Evolutionary conservation across 2,113 vertebrate genomes (phyloP), one percentile per base, ranked within the genome.

Genomic region (Cricetomys ansorgei): DNA sequence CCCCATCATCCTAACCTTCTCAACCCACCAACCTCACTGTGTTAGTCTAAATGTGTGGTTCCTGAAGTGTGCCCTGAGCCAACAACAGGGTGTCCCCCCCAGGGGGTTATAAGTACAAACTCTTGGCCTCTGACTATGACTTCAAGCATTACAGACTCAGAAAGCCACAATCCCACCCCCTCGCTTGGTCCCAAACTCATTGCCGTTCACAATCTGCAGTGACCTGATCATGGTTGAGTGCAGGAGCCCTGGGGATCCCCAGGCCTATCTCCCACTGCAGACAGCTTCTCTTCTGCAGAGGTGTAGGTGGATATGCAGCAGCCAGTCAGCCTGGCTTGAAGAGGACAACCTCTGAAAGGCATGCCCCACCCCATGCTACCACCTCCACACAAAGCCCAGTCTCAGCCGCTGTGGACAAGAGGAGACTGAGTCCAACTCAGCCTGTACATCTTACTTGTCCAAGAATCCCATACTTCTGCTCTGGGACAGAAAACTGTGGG

Each of bases 181-280:
- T 0, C 0, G 0, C n/a, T 53, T 37, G 27, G 17, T 27, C 15
- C 48, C 0, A 40, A 12, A 45, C 27, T 3, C 0, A 6, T 23
- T 25, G 43, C 15, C 12, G 76, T 1, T 11, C 2, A 21, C n/a
- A 27, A 27, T 84, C 91, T 70, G 37, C 0, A 6, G n/a, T 19
- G 23, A 5, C 57, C 4, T 0, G 4, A 9, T 50, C 5, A 29
- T 1, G 16, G 27, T 43, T 5, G 7, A 8, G 4, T 34, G 16
- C 1, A 0, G 8, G n/a, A 53, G 17, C 19, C 34, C 40, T 23
- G 10, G n/a, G 45, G 15, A 27, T 1, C 16, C n/a, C 37, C 7
- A 0, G 12, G 16, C 25, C 19, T 5, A 23, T 65, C 45, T 31
- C 57, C 29, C 9, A 0, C 5, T 27, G 59, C 31, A 34, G 3